Conservation (phyloP, 37 sponge, comb jelly and placozoan species). For the Eunapius fragilis region DNA sequence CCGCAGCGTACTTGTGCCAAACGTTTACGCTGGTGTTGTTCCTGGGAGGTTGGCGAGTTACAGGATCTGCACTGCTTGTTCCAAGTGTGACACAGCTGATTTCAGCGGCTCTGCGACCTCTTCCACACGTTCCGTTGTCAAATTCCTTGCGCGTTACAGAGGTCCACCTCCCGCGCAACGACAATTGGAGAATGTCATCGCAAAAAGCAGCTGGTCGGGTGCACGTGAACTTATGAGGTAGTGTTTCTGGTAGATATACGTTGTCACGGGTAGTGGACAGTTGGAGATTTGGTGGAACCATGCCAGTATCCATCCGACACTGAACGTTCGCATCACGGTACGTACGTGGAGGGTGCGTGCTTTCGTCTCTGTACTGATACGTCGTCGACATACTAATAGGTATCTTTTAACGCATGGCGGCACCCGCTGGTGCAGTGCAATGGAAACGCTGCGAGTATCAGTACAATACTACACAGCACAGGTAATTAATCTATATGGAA, state of each 20-base stretch:
- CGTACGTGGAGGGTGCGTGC: background rate
- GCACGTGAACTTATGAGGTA: background rate
- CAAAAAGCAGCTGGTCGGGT: background rate
- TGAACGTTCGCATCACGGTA: background rate
- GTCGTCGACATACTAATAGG: background rate
- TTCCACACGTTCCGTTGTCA: conserved; percentile 14
- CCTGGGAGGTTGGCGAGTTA: background rate
- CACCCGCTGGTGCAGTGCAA: too few species aligned
- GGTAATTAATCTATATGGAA: too few species aligned
- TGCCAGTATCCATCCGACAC: background rate
- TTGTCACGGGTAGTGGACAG: background rate
- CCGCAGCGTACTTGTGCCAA: conserved; percentile 51
- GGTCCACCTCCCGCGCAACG: conserved; percentile 18
- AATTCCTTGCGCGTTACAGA: conserved; percentile 30
- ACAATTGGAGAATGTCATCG: background rate
- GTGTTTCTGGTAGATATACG: background rate
- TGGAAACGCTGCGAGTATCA: too few species aligned
- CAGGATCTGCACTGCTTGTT: conserved; percentile 19
- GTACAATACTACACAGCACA: too few species aligned
- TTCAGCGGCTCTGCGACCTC: background rate
- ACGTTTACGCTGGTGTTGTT: background rate
- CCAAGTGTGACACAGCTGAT: conserved; percentile 4
- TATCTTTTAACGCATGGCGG: too few species aligned
- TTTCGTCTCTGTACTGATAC: background rate
- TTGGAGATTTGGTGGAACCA: background rate